Percentiles rank a stretch among this genome's conserved stretches.
These are phyloP conservation scores for Pterocles orientalis DNA, from an alignment of 2,113 vertebrate genomes.

Conservation along the genomic window DNA sequence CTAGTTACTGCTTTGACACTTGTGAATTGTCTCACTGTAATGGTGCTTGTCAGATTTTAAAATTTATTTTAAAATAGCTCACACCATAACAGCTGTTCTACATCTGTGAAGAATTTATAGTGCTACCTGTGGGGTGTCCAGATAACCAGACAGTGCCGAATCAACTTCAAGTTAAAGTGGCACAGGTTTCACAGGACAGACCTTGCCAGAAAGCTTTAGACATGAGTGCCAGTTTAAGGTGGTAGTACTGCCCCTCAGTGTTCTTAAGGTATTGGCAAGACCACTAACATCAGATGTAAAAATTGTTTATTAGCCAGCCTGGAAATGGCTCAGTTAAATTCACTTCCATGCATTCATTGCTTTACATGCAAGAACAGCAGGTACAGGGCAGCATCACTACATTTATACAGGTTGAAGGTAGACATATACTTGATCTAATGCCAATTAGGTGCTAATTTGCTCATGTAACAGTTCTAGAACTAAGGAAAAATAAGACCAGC, in stretches of 20 bases:
- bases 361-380: background rate
- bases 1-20: background rate
- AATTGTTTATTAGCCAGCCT: constrained; percentile 30
- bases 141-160: accelerated
- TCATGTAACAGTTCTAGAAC: background rate
- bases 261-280: background rate
- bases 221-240: background rate
- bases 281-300: background rate
- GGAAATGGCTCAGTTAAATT: background rate
- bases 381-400: background rate
- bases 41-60: accelerated
- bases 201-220: background rate
- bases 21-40: accelerated
- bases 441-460: background rate
- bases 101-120: background rate
- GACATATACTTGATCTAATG: background rate
- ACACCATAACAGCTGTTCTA: background rate
- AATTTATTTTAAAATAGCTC: background rate
- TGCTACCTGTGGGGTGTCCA: background rate
- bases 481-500: background rate
- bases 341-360: background rate
- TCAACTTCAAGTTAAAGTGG: background rate
- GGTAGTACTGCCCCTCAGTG: background rate
- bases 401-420: background rate
- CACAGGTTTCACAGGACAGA: background rate